phyloP scores from a whole-genome alignment of 1,140 invertebrate genomes.

The Drosophila lini region DNA sequence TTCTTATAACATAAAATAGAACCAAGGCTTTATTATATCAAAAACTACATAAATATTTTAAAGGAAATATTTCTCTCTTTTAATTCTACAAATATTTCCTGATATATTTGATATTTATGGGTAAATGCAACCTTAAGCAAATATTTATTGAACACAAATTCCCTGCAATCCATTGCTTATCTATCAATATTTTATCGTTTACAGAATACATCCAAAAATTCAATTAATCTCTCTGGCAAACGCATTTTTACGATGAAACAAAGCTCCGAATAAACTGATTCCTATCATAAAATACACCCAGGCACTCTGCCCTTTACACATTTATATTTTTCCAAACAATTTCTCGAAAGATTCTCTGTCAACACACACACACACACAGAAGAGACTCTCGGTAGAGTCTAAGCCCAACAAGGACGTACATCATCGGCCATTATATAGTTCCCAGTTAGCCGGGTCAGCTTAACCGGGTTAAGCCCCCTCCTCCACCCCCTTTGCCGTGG shows the following conservation, averaged over 20 bases:
- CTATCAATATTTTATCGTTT: conserved; percentile 32
- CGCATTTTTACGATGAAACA: conserved; percentile 27
- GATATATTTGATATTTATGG: neutral
- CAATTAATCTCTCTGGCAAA: conserved; percentile 33
- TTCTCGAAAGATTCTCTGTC: conserved; percentile 53
- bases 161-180: neutral
- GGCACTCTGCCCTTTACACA: conserved; percentile 5
- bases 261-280: conserved; percentile 33
- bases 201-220: conserved; percentile 13
- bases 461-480: conserved; percentile 28
- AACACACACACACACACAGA: conserved; percentile 25
- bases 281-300: conserved; percentile 18
- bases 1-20: too few relatives aligned
- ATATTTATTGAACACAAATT: conserved; percentile 6
- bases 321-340: conserved; percentile 60
- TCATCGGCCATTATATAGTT: conserved; percentile 54
- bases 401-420: conserved; percentile 49
- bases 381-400: conserved; percentile 12
- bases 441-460: conserved; percentile 37
- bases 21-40: neutral
- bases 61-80: neutral
- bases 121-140: neutral
- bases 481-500: neutral
- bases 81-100: neutral
- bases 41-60: neutral